phyloP scores from a whole-genome alignment of 2,113 vertebrate genomes.

The Ranitomeya variabilis region DNA sequence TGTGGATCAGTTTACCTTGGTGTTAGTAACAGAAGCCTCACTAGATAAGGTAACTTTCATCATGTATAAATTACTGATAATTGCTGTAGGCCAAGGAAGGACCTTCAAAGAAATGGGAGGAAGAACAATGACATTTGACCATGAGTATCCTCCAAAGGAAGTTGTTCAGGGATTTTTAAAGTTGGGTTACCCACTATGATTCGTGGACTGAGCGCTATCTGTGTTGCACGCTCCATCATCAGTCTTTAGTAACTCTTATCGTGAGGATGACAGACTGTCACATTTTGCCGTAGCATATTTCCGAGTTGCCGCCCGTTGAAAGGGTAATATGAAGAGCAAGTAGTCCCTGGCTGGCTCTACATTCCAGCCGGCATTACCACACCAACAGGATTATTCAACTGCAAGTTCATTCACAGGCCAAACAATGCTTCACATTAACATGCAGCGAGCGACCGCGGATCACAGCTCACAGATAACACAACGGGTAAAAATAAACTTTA shows the following conservation, averaged over 20 bases:
- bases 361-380: conserved; percentile 49
- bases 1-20: conserved; percentile 74
- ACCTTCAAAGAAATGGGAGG: conserved; percentile 78
- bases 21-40: conserved; percentile 72
- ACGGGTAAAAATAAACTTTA: conserved; percentile 1
- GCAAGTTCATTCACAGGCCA: conserved; percentile 54
- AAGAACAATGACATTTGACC: conserved; percentile 64
- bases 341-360: conserved; percentile 42
- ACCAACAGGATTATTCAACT: conserved; percentile 49
- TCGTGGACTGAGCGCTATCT: conserved; percentile 56
- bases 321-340: conserved; percentile 60
- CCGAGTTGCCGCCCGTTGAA: conserved; percentile 41
- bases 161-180: conserved; percentile 48
- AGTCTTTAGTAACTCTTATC: background rate
- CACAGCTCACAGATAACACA: conserved; percentile 39
- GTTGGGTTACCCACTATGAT: conserved; percentile 58
- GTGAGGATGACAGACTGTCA: conserved; percentile 73
- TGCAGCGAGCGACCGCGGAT: background rate
- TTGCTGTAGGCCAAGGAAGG: conserved; percentile 76
- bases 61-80: conserved; percentile 78
- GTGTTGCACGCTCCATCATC: conserved; percentile 60
- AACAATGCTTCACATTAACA: conserved; percentile 17
- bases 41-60: conserved; percentile 71
- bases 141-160: conserved; percentile 68
- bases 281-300: conserved; percentile 60